Evolutionary conservation across 2,113 vertebrate species (phyloP).

Genomic region (Setophaga kirtlandii): DNA sequence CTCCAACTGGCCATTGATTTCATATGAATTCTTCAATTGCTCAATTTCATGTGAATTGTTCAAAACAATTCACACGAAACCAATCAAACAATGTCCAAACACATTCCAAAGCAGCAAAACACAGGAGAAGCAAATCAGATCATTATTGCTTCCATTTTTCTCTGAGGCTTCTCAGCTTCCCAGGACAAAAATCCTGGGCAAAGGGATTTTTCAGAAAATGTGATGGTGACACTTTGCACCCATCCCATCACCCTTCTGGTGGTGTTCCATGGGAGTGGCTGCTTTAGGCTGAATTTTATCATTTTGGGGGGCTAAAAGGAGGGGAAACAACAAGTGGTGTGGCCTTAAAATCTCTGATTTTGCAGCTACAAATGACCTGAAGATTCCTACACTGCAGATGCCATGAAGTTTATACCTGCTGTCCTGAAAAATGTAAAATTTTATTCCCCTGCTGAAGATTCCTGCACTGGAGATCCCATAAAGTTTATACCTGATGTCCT

Average conservation of each 20-base stretch:
- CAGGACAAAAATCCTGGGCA: no score
- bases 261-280: background rate
- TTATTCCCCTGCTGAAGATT: background rate
- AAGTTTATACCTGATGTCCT: background rate
- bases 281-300: background rate
- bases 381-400: background rate
- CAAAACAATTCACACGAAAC: no score
- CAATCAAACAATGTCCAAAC: no score
- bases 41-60: no score
- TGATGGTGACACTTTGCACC: background rate
- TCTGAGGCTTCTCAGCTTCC: no score
- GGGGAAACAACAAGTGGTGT: background rate
- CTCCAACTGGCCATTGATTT: no score
- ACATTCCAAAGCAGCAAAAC: no score
- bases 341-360: background rate
- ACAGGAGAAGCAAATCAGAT: no score
- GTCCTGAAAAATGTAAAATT: background rate
- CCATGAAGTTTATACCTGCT: background rate
- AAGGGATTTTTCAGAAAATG: no score
- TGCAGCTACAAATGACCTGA: background rate
- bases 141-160: no score
- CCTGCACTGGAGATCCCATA: background rate
- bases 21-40: no score
- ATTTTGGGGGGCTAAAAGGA: background rate
- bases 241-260: background rate